A percentile compares a stretch with the other conserved stretches of the same genome.
These are phyloP conservation scores for Tanytarsus gracilentus DNA, from an alignment of 2,888 invertebrate species.

Conservation along the genomic window DNA sequence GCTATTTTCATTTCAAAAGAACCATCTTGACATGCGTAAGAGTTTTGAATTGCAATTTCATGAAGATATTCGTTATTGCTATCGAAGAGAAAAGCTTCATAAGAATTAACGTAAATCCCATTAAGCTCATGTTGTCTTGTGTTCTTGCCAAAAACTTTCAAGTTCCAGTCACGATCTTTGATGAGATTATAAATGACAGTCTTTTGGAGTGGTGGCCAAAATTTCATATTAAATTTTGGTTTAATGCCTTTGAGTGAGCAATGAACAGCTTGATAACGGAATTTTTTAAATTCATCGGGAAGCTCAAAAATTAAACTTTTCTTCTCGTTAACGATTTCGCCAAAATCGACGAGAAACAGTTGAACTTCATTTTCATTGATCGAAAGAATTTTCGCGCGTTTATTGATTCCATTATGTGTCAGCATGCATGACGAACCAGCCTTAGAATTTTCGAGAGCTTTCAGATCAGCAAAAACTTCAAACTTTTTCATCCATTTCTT, in stretches of 20 bases:
- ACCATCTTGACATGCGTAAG: too few relatives aligned
- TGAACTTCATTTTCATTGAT: not conserved
- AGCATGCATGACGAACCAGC: not conserved
- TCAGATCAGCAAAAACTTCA: not conserved
- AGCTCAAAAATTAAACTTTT: not conserved
- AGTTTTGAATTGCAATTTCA: too few relatives aligned
- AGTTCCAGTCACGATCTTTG: not conserved
- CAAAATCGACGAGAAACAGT: not conserved
- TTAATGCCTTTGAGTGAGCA: not conserved
- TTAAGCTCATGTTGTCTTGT: too few relatives aligned
- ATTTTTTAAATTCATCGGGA: not conserved
- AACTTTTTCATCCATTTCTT: not conserved
- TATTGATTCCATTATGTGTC: not conserved
- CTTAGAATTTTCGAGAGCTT: not conserved
- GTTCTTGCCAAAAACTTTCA: not conserved
- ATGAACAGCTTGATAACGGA: not conserved
- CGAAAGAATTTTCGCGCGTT: not conserved
- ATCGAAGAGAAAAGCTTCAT: too few relatives aligned
- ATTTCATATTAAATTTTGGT: not conserved
- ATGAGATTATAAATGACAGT: not conserved
- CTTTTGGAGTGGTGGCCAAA: not conserved
- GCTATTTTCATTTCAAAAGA: too few relatives aligned
- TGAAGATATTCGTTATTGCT: too few relatives aligned
- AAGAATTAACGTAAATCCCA: too few relatives aligned
- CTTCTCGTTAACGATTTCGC: not conserved